Conservation (phyloP, 2,113 vertebrate genomes). For the Phyllostomus discolor region DNA sequence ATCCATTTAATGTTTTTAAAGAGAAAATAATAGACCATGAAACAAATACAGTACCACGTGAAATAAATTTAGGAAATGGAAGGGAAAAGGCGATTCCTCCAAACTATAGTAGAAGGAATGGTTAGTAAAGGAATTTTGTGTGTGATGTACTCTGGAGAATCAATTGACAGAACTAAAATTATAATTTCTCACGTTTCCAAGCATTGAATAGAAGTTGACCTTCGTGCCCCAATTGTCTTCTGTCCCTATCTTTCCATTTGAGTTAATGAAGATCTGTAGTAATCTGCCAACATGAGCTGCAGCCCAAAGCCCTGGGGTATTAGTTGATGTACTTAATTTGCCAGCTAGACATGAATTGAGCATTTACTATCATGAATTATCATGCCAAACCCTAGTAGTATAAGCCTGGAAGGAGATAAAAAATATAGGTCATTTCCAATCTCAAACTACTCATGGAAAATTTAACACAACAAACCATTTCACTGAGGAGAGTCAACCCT, state of each 20-base stretch:
- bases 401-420: not conserved
- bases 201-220: not conserved
- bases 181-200: not conserved
- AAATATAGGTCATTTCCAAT: not conserved
- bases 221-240: not conserved
- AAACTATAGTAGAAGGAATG: not conserved
- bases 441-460: not conserved
- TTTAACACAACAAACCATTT: not conserved
- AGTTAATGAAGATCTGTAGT: slow-evolving; percentile 49
- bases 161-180: not conserved
- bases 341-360: slow-evolving; percentile 9
- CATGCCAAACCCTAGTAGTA: slow-evolving; percentile 4
- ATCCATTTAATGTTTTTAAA: slow-evolving; percentile 6
- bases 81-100: not conserved
- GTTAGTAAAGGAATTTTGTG: not conserved
- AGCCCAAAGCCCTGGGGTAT: slow-evolving; percentile 30
- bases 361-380: slow-evolving; percentile 13
- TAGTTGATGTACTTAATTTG: slow-evolving; percentile 55
- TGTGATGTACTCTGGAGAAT: not conserved
- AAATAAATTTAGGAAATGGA: not conserved
- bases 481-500: not conserved
- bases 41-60: not conserved
- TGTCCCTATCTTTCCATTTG: not conserved
- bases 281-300: slow-evolving; percentile 45
- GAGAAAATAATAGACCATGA: not conserved